These are phyloP conservation scores for Trissolcus brochymenae DNA, from an alignment of 2,888 invertebrate genomes.

Conservation along the genomic window DNA sequence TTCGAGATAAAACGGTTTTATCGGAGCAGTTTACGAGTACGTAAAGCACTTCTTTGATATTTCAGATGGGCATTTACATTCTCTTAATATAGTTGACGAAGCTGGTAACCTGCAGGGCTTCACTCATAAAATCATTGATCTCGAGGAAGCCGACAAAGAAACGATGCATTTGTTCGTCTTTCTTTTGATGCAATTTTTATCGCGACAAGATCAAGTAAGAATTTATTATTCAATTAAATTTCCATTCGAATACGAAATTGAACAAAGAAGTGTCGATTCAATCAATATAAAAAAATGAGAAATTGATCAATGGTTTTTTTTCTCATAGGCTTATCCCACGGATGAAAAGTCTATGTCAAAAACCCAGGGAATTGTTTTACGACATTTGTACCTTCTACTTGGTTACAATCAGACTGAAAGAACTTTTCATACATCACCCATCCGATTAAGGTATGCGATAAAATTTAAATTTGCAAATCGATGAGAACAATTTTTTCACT, in stretches of 20 bases:
- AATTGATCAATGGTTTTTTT: background rate
- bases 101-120: slow-evolving; percentile 84
- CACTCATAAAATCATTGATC: slow-evolving; percentile 91
- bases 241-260: slow-evolving; percentile 3
- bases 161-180: slow-evolving; percentile 96
- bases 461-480: background rate
- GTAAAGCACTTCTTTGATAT: slow-evolving; percentile 57
- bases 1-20: slow-evolving; percentile 49
- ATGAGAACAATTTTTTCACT: background rate
- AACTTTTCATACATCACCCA: slow-evolving; percentile 93
- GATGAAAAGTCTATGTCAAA: slow-evolving; percentile 90
- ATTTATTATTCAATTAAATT: slow-evolving; percentile 16
- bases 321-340: slow-evolving; percentile 85
- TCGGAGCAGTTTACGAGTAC: slow-evolving; percentile 33
- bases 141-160: slow-evolving; percentile 96
- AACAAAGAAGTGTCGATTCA: slow-evolving; percentile 2
- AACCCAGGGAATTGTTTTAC: slow-evolving; percentile 90
- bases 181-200: slow-evolving; percentile 97
- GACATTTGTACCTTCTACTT: slow-evolving; percentile 93
- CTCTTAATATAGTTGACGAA: slow-evolving; percentile 86
- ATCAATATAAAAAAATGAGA: background rate
- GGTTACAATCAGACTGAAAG: slow-evolving; percentile 96
- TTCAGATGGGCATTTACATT: slow-evolving; percentile 89
- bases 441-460: slow-evolving; percentile 83
- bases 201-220: slow-evolving; percentile 83